phyloP scores from a whole-genome alignment of 1,140 invertebrate genomes.

The Drosophila repletoides region DNA sequence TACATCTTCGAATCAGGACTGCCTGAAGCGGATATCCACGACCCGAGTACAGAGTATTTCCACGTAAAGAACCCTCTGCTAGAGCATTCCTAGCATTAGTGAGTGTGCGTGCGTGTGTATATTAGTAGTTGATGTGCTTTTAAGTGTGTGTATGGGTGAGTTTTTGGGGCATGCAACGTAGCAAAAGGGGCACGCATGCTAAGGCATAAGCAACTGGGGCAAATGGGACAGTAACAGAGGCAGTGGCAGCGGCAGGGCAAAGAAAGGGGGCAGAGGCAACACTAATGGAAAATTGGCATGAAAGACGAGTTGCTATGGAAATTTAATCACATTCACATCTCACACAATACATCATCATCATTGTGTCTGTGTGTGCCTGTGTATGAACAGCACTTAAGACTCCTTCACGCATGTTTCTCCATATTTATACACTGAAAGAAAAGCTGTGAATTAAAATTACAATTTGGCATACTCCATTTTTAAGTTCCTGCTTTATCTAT shows the following conservation, averaged over 20 bases:
- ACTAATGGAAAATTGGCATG: constrained; percentile 81
- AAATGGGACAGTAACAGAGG: constrained; percentile 18
- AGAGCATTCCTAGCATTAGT: no score
- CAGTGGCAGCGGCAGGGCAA: not conserved
- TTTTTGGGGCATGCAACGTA: constrained; percentile 51
- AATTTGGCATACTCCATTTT: no score
- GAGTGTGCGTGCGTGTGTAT: constrained; percentile 6
- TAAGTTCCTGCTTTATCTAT: no score
- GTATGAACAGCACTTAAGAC: constrained; percentile 64
- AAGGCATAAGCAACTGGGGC: not conserved
- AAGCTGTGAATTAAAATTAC: no score
- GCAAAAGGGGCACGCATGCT: constrained; percentile 20
- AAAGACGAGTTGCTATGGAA: constrained; percentile 79
- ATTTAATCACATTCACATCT: constrained; percentile 80
- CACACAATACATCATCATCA: constrained; percentile 80
- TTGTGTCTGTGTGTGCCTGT: constrained; percentile 41
- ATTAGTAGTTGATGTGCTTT: constrained; percentile 52
- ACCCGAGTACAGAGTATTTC: no score
- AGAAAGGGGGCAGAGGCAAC: constrained; percentile 15
- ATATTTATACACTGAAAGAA: no score
- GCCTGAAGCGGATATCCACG: no score
- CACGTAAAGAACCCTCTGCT: no score
- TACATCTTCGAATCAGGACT: no score
- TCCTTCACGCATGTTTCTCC: constrained; percentile 54
- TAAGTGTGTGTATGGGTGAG: constrained; percentile 55